These are phyloP conservation scores for Lucifuga dentata DNA, from an alignment of 2,113 vertebrate species.

Conservation along the genomic window DNA sequence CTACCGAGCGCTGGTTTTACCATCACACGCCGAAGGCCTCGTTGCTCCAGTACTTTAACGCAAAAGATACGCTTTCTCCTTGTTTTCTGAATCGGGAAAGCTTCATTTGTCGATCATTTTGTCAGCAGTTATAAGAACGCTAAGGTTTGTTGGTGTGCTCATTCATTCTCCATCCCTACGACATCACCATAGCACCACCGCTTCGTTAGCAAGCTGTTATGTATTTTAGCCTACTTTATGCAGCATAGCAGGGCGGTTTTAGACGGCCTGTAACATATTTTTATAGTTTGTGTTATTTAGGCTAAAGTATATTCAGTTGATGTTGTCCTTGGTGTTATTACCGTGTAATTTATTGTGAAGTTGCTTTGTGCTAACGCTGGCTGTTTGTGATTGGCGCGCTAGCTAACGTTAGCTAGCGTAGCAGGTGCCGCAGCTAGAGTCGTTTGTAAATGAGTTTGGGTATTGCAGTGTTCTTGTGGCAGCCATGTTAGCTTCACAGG, in stretches of 20 bases:
- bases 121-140: slow-evolving; percentile 8
- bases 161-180: slow-evolving; percentile 62
- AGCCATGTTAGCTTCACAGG: slow-evolving; percentile 52
- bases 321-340: not conserved
- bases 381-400: slow-evolving; percentile 28
- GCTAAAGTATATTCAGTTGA: not conserved
- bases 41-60: not conserved
- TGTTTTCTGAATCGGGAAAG: not conserved
- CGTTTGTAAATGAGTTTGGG: slow-evolving; percentile 36
- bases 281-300: not conserved
- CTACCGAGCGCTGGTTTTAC: not conserved
- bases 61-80: not conserved
- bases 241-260: not conserved
- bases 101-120: not conserved
- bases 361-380: slow-evolving; percentile 36
- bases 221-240: slow-evolving; percentile 14
- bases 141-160: slow-evolving; percentile 66
- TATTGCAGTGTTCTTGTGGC: slow-evolving; percentile 34
- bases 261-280: rapidly evolving
- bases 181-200: slow-evolving; percentile 39
- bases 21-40: not conserved
- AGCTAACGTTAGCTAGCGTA: slow-evolving; percentile 45
- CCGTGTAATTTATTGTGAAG: not conserved
- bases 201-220: slow-evolving; percentile 54
- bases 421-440: slow-evolving; percentile 59